Conservation (phyloP, 2,797 vertebrate genomes). For the Tinamus major region DNA sequence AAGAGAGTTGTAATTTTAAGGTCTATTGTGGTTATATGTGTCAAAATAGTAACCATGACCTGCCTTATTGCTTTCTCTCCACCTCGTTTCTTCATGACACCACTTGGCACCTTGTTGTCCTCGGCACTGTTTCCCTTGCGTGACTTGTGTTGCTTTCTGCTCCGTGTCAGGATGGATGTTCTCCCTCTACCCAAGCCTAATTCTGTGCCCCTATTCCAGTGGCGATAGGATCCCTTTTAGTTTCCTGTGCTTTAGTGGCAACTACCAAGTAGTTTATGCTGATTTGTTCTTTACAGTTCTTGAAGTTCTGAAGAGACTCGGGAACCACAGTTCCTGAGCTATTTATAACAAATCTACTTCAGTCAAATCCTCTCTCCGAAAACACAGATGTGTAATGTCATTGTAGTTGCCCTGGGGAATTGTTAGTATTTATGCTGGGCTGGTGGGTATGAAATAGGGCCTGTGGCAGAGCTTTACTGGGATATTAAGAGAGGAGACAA, state of each 20-base stretch:
- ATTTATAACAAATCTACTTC: neutral
- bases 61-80: neutral
- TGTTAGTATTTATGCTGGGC: neutral
- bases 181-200: rapidly evolving
- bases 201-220: neutral
- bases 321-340: neutral
- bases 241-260: neutral
- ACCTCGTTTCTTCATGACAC: neutral
- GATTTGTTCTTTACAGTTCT: neutral
- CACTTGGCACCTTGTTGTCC: rapidly evolving
- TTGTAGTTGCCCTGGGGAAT: neutral
- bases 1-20: neutral
- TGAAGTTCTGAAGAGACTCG: neutral
- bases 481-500: neutral
- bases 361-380: neutral
- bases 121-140: neutral
- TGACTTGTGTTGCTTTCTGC: neutral
- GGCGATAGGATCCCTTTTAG: neutral
- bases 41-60: neutral
- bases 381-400: neutral
- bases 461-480: neutral
- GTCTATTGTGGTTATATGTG: neutral
- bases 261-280: neutral
- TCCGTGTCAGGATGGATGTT: neutral
- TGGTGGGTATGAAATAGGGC: neutral